A percentile compares a stretch with the other conserved stretches of the same genome.
phyloP scores from a whole-genome alignment of 2,888 invertebrate species.

The Polydesmus complanatus region DNA sequence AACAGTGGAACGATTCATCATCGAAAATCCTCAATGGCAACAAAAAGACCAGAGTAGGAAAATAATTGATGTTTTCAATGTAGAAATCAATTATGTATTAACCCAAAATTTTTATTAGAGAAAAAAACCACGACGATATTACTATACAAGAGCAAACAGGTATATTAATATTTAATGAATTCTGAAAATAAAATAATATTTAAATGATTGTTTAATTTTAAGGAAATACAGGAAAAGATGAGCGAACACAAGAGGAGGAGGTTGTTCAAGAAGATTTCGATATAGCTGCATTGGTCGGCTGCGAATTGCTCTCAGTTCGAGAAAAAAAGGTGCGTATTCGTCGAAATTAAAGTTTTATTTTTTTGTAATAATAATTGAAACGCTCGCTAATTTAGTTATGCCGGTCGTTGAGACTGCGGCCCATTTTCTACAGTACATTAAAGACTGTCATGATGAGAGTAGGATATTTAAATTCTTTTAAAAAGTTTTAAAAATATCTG shows the following conservation, averaged over 20 bases:
- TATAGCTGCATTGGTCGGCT: slow-evolving; percentile 28
- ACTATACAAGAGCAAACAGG: slow-evolving; percentile 15
- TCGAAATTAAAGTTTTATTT: not conserved
- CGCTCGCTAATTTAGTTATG: slow-evolving; percentile 45
- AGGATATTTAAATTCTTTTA: too few species aligned
- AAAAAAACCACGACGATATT: slow-evolving; percentile 13
- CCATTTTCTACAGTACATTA: slow-evolving; percentile 74
- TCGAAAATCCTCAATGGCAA: slow-evolving; percentile 29
- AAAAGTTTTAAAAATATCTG: too few species aligned
- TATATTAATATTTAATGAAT: not conserved
- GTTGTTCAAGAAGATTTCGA: slow-evolving; percentile 19
- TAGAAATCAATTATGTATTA: not conserved
- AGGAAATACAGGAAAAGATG: slow-evolving; percentile 12
- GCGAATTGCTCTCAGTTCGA: slow-evolving; percentile 31
- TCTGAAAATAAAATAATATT: not conserved
- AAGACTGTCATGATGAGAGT: slow-evolving; percentile 71
- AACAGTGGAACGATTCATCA: slow-evolving; percentile 52
- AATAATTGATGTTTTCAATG: not conserved
- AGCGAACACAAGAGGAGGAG: slow-evolving; percentile 7
- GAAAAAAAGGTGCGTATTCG: slow-evolving; percentile 30
- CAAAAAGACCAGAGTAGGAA: slow-evolving; percentile 31
- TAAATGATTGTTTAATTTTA: not conserved
- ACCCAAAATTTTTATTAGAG: slow-evolving; percentile 3
- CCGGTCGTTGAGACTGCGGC: slow-evolving; percentile 59
- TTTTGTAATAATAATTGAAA: not conserved